Conservation (phyloP, 64 coral and sea anemone genomes). For the Astreopora myriophthalma region DNA sequence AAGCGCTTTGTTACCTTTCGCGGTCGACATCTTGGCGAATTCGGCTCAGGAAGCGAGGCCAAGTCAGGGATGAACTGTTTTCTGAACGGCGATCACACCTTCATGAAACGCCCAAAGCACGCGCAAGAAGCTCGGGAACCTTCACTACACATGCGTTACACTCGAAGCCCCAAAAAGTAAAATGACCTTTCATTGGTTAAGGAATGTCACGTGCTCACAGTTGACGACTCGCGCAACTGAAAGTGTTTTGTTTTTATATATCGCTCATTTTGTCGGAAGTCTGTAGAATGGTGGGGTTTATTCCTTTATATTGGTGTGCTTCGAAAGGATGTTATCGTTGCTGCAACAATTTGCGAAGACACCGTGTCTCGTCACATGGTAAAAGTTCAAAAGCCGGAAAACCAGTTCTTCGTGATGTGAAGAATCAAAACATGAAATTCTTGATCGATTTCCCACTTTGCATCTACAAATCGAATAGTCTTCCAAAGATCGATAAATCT, state of each 20-base stretch:
- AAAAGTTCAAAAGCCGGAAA: neutral
- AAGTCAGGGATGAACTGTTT: constrained; percentile 48
- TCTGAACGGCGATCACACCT: constrained; percentile 92
- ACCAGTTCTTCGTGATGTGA: neutral
- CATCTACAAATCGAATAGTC: neutral
- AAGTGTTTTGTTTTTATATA: too few relatives aligned
- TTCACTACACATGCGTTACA: constrained; percentile 34
- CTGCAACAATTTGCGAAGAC: neutral
- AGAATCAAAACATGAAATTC: too few relatives aligned
- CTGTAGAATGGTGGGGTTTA: too few relatives aligned
- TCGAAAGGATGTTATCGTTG: neutral
- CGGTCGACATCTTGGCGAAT: constrained; percentile 83
- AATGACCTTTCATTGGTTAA: neutral
- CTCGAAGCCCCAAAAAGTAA: neutral
- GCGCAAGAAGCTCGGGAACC: constrained; percentile 27
- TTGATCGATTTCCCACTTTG: too few relatives aligned
- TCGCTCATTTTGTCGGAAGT: too few relatives aligned
- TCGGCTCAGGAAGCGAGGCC: constrained; percentile 60
- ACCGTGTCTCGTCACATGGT: neutral
- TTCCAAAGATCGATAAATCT: neutral
- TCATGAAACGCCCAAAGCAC: constrained; percentile 94
- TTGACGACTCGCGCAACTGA: neutral
- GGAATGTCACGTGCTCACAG: neutral
- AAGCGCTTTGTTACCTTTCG: constrained; percentile 73
- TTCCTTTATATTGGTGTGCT: neutral